phyloP scores from a whole-genome alignment of 2,797 vertebrate genomes.

The Otolemur crassicaudatus region DNA sequence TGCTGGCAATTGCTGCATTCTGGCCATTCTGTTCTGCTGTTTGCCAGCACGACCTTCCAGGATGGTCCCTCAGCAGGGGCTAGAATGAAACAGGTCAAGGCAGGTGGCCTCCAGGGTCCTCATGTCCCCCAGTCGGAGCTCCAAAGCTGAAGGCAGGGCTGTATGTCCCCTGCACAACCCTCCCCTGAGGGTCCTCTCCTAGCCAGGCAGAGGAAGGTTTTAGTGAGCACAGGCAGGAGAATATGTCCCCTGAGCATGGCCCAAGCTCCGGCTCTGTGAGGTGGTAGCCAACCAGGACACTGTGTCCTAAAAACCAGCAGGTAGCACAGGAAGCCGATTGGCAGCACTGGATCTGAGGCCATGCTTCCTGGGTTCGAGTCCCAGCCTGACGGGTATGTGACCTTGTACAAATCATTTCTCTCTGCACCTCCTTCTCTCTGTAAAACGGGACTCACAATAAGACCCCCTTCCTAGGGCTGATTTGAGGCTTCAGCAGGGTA shows the following conservation, averaged over 20 bases:
- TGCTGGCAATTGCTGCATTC: conserved; percentile 50
- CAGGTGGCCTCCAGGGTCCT: neutral
- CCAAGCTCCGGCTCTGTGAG: neutral
- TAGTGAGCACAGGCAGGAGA: neutral
- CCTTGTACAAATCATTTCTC: neutral
- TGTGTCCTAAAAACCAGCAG: neutral
- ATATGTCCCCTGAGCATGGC: neutral
- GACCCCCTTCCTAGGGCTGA: neutral
- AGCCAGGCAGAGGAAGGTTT: neutral
- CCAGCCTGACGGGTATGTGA: neutral
- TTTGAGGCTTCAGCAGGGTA: neutral
- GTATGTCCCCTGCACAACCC: neutral
- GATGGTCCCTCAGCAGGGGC: conserved; percentile 33
- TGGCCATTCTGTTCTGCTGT: conserved; percentile 52
- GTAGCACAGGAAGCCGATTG: neutral
- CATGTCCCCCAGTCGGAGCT: neutral
- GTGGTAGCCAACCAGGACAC: neutral
- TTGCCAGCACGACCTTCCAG: conserved; percentile 56
- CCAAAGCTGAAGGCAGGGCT: neutral
- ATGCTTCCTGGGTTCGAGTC: neutral
- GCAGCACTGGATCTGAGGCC: neutral
- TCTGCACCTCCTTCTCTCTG: neutral
- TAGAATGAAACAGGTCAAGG: neutral
- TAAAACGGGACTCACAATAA: neutral
- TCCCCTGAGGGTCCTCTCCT: neutral